These are phyloP conservation scores for Sebastes wilsoni DNA, from an alignment of 2,797 vertebrate species.

Conservation along the genomic window DNA sequence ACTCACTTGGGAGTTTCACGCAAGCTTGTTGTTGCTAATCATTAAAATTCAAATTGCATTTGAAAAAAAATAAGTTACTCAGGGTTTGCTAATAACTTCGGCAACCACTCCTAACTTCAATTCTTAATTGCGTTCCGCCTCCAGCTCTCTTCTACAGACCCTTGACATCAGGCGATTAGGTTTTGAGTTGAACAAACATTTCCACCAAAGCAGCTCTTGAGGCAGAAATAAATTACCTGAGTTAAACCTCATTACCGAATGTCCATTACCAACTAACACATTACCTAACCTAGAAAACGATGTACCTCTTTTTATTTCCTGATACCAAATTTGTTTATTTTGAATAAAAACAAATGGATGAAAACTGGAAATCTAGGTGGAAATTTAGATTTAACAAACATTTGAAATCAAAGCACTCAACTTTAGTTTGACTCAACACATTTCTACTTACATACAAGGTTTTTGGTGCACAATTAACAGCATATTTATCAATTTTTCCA, in stretches of 20 bases:
- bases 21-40: background rate
- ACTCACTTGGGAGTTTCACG: background rate
- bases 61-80: background rate
- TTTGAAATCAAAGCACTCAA: background rate
- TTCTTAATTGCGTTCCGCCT: background rate
- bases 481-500: background rate
- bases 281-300: background rate
- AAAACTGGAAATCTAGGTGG: background rate
- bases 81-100: background rate
- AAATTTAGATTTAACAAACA: background rate
- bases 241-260: background rate
- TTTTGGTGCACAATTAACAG: background rate
- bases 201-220: background rate
- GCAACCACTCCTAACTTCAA: background rate
- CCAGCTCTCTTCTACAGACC: background rate
- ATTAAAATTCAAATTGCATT: background rate
- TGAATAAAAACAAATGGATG: background rate
- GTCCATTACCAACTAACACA: background rate
- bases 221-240: background rate
- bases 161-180: background rate
- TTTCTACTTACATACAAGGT: background rate
- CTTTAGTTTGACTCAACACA: background rate
- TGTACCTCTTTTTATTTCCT: background rate
- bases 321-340: background rate
- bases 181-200: background rate